Conservation (phyloP, 2,797 vertebrate genomes). For the Atherinosoma microstoma region DNA sequence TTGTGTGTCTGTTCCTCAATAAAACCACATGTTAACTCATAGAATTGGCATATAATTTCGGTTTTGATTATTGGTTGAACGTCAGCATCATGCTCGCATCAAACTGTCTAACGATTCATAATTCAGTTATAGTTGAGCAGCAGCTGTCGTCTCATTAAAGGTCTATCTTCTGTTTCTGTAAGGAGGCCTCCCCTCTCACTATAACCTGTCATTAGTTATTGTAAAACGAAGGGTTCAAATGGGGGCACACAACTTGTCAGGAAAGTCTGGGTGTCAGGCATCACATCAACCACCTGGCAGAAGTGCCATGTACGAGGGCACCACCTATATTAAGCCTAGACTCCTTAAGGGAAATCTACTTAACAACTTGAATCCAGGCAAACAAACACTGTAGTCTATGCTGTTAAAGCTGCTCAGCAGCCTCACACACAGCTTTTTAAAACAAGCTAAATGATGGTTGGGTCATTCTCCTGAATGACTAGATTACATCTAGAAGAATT, state of each 20-base stretch:
- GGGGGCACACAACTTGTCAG: not conserved
- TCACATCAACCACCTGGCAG: conserved; percentile 29
- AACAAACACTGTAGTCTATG: conserved; percentile 2
- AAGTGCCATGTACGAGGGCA: conserved; percentile 21
- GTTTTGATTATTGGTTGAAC: not conserved
- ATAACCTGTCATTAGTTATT: not conserved
- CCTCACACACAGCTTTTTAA: not conserved
- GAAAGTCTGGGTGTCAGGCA: conserved; percentile 12
- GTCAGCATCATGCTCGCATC: conserved; percentile 6
- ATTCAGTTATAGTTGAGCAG: not conserved
- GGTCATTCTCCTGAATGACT: not conserved
- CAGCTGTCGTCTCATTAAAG: not conserved
- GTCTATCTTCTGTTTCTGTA: not conserved
- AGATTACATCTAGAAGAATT: not conserved
- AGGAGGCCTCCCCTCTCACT: too few relatives aligned
- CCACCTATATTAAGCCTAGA: conserved; percentile 29
- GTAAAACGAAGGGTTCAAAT: not conserved
- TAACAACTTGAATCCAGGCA: conserved; percentile 25
- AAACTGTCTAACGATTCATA: conserved; percentile 4
- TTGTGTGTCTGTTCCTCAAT: not conserved
- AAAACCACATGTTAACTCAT: rapidly evolving
- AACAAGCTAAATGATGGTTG: not conserved
- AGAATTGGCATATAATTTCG: not conserved
- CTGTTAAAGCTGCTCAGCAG: not conserved
- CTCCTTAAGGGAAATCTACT: conserved; percentile 37